Evolutionary conservation across 2,888 invertebrate genomes (phyloP).

Genomic region (Hecatera dysodea): DNA sequence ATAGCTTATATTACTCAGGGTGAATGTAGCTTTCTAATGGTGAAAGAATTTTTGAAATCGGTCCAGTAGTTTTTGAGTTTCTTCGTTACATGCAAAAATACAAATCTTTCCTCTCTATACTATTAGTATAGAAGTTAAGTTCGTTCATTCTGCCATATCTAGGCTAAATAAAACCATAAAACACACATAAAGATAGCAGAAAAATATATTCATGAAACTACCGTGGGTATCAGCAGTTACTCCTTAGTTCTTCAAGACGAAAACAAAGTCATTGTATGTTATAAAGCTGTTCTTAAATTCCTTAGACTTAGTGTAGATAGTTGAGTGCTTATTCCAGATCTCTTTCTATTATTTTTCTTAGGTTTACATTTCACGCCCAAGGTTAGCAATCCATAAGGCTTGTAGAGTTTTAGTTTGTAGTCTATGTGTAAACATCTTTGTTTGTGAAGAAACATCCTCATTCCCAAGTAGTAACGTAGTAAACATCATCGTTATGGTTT

Average conservation of each 20-base stretch:
- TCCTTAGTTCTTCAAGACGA: background rate
- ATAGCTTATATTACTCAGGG: too few relatives aligned
- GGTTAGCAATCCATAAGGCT: background rate
- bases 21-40: too few relatives aligned
- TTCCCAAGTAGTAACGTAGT: background rate
- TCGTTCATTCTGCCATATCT: too few relatives aligned
- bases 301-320: background rate
- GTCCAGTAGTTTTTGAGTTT: too few relatives aligned
- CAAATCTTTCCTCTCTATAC: too few relatives aligned
- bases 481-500: background rate
- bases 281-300: background rate
- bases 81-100: too few relatives aligned
- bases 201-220: too few relatives aligned
- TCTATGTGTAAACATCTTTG: background rate
- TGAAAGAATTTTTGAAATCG: too few relatives aligned
- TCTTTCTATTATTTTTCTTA: background rate
- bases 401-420: background rate
- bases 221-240: background rate
- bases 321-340: background rate
- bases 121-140: too few relatives aligned
- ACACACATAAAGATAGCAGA: too few relatives aligned
- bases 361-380: background rate
- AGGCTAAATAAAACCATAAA: too few relatives aligned
- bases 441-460: background rate
- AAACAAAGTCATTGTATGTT: slow-evolving; percentile 4